These are phyloP conservation scores for Porites divaricata DNA, from an alignment of 92 coral and sea anemone species.

Conservation along the genomic window DNA sequence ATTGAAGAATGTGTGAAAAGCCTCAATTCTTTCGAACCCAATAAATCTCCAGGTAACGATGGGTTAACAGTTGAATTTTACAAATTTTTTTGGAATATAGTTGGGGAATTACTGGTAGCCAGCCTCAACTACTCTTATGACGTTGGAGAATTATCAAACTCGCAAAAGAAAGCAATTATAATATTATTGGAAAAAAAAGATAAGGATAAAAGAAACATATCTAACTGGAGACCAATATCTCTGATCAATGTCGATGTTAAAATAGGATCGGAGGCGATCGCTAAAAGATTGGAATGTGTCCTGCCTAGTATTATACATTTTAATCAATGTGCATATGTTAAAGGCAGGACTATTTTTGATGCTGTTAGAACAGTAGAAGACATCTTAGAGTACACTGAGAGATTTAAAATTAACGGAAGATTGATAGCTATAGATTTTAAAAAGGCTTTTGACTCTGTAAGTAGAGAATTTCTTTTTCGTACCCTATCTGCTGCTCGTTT, in stretches of 20 bases:
- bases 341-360: slow-evolving; percentile 24
- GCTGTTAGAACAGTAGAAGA: slow-evolving; percentile 26
- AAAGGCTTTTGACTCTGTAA: slow-evolving; percentile 40
- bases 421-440: slow-evolving; percentile 35
- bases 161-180: slow-evolving; percentile 20
- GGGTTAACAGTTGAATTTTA: slow-evolving; percentile 62
- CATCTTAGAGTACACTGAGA: slow-evolving; percentile 3
- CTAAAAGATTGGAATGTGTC: too few relatives aligned
- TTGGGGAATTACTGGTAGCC: background rate
- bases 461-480: slow-evolving; percentile 13
- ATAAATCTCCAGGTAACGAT: slow-evolving; percentile 56
- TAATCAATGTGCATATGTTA: too few relatives aligned
- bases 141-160: background rate
- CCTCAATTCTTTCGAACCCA: slow-evolving; percentile 10
- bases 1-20: slow-evolving; percentile 30
- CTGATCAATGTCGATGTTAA: background rate
- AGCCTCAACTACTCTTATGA: slow-evolving; percentile 2
- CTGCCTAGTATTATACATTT: too few relatives aligned
- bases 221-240: background rate
- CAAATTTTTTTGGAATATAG: slow-evolving; percentile 36
- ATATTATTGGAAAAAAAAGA: background rate
- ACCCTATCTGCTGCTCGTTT: slow-evolving; percentile 22
- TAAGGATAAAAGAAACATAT: too few relatives aligned
- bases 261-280: too few relatives aligned
- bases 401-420: slow-evolving; percentile 5